A percentile compares a stretch with the other conserved stretches of the same genome.
These are phyloP conservation scores for Notechis scutatus DNA, from an alignment of 2,113 vertebrate genomes.

Conservation along the genomic window DNA sequence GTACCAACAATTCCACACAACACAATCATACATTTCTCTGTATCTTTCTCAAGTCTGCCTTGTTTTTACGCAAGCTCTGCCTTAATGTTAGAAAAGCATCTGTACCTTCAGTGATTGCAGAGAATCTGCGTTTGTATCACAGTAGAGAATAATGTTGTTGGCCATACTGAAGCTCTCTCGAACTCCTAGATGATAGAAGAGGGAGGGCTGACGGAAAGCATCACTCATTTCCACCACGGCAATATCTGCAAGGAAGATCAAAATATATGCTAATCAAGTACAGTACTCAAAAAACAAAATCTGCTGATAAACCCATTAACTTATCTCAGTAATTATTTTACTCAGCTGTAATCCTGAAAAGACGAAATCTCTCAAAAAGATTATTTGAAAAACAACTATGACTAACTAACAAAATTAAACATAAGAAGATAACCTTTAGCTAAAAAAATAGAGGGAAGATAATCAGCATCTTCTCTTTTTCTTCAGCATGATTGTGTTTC, in stretches of 20 bases:
- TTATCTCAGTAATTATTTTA: background rate
- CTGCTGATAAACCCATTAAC: background rate
- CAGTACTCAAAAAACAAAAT: background rate
- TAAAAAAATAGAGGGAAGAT: no score
- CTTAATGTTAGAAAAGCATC: background rate
- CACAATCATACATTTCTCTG: background rate
- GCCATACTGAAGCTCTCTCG: constrained; percentile 98
- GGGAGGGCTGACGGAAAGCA: constrained; percentile 94
- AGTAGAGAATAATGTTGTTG: constrained; percentile 98
- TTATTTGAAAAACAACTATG: background rate
- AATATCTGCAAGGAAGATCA: constrained; percentile 78
- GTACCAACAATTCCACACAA: background rate
- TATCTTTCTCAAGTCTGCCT: background rate
- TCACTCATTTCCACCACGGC: constrained; percentile 98
- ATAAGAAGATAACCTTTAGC: background rate
- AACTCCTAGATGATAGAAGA: constrained; percentile 97
- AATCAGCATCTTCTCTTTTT: background rate
- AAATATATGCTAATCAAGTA: background rate
- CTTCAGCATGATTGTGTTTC: constrained; percentile 12
- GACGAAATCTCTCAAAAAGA: background rate
- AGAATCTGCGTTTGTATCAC: constrained; percentile 88
- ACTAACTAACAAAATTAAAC: background rate
- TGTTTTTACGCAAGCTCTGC: background rate
- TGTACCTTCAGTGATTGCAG: constrained; percentile 93
- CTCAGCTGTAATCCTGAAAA: background rate